These are phyloP conservation scores for Eretmocerus hayati DNA, from an alignment of 2,888 invertebrate genomes.

Conservation along the genomic window DNA sequence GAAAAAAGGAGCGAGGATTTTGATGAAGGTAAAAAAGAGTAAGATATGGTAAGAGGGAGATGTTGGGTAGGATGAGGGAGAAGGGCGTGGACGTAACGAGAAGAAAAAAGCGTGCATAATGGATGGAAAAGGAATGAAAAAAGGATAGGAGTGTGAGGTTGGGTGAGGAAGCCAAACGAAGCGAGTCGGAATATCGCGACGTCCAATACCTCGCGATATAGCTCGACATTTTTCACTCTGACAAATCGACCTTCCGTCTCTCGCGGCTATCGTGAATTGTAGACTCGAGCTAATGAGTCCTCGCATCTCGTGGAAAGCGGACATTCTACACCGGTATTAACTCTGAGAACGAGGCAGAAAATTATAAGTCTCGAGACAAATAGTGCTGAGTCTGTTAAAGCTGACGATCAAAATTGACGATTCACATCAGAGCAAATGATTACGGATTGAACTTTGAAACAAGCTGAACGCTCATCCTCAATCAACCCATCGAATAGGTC, in stretches of 20 bases:
- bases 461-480: too few relatives aligned
- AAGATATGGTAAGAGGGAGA: not conserved
- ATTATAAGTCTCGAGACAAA: too few relatives aligned
- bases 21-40: not conserved
- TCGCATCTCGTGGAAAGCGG: too few relatives aligned
- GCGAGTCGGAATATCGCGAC: conserved; percentile 10
- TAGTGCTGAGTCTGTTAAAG: too few relatives aligned
- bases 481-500: too few relatives aligned
- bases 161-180: conserved; percentile 4
- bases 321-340: too few relatives aligned
- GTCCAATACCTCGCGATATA: conserved; percentile 14
- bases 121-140: conserved; percentile 5
- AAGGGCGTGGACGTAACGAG: conserved; percentile 2
- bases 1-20: not conserved
- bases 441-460: too few relatives aligned
- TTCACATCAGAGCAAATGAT: too few relatives aligned
- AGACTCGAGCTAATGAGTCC: too few relatives aligned
- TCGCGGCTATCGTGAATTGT: too few relatives aligned
- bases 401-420: too few relatives aligned
- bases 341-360: too few relatives aligned
- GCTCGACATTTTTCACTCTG: conserved; percentile 21
- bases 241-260: conserved; percentile 19
- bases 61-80: not conserved
- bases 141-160: not conserved
- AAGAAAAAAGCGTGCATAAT: conserved; percentile 5